Conservation (phyloP, 35 echinoderm and acorn worm species). For the Patiria miniata region DNA sequence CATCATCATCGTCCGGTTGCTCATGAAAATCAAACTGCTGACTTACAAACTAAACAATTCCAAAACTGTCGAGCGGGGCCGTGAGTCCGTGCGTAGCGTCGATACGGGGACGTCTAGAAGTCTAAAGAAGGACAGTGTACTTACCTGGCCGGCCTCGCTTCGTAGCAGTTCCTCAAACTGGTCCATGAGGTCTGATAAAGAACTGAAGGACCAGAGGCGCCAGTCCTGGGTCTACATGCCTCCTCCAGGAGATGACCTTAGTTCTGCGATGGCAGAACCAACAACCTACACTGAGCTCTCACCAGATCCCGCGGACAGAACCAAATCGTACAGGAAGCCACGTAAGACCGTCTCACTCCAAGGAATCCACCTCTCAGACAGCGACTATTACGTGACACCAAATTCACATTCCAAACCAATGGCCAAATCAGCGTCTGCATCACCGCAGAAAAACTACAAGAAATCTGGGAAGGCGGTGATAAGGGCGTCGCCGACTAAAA, state of each 20-base stretch:
- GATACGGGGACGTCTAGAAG: not conserved
- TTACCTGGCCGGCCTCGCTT: not conserved
- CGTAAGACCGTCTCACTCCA: no score
- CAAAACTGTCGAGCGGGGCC: not conserved
- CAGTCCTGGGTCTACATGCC: not conserved
- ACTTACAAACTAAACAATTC: not conserved
- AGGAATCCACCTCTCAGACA: no score
- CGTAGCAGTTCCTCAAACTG: not conserved
- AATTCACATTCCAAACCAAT: no score
- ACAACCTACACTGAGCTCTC: no score
- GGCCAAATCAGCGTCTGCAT: no score
- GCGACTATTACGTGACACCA: no score
- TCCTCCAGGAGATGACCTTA: not conserved
- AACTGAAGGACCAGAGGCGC: conserved; percentile 1
- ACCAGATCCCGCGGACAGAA: no score
- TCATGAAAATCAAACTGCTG: not conserved
- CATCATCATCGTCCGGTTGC: not conserved
- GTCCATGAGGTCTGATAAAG: not conserved
- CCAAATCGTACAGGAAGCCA: no score
- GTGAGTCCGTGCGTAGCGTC: not conserved
- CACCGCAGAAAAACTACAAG: no score
- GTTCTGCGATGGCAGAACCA: no score
- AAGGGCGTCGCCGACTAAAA: no score
- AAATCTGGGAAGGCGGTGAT: no score
- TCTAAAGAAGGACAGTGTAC: not conserved